Conservation (phyloP, 2,888 invertebrate species). For the Limnephilus marmoratus region DNA sequence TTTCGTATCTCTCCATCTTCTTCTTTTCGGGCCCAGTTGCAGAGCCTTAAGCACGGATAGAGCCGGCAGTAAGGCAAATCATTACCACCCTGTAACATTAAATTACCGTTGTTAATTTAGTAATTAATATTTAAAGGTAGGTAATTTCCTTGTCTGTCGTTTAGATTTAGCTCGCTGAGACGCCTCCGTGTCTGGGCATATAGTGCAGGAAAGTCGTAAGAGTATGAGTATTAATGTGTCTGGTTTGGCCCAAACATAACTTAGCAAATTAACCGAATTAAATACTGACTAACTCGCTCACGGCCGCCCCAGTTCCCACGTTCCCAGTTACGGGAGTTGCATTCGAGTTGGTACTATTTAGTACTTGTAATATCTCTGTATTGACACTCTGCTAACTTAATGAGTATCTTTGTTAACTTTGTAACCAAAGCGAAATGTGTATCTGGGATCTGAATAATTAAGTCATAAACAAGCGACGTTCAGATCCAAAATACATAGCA, state of each 20-base stretch:
- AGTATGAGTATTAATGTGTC: not conserved
- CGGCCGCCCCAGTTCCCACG: not conserved
- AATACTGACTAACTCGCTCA: conserved; percentile 7
- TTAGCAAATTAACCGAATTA: conserved; percentile 31
- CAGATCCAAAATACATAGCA: too few relatives aligned
- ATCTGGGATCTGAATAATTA: not conserved
- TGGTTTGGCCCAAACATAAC: conserved; percentile 15
- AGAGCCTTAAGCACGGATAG: not conserved
- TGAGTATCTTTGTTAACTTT: not conserved
- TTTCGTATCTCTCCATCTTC: too few relatives aligned
- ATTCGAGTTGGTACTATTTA: not conserved
- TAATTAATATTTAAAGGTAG: not conserved
- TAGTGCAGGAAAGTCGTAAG: not conserved
- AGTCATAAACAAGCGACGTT: not conserved
- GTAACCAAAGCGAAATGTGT: not conserved
- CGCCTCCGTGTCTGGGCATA: not conserved
- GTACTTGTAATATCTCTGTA: not conserved
- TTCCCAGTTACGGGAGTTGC: not conserved
- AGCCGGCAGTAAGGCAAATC: too few relatives aligned
- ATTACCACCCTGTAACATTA: not conserved
- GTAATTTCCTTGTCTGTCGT: not conserved
- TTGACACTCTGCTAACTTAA: not conserved
- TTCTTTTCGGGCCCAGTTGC: too few relatives aligned
- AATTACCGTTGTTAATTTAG: not conserved
- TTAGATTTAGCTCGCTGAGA: not conserved